A percentile compares a stretch with the other conserved stretches of the same genome.
phyloP scores from a whole-genome alignment of 2,113 vertebrate species.

The Meleagris gallopavo region DNA sequence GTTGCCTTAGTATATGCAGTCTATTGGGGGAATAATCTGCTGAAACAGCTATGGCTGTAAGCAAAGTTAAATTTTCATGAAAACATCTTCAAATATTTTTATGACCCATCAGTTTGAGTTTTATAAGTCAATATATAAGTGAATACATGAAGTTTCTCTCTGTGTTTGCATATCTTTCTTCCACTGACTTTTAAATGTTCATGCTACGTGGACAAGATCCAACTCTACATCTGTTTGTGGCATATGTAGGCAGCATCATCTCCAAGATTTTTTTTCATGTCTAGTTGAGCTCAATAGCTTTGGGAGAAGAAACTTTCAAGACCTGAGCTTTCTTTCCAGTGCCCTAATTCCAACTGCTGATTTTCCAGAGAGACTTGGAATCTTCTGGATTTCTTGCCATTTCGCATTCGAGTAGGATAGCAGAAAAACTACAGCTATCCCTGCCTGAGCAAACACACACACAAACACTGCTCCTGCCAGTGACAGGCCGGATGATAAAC shows the following conservation, averaged over 20 bases:
- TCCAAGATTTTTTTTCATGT: constrained; percentile 42
- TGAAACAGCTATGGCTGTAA: constrained; percentile 35
- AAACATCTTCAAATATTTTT: constrained; percentile 74
- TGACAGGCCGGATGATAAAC: rapidly evolving
- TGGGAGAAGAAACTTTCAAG: background rate
- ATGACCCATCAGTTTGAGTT: constrained; percentile 74
- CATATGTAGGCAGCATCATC: constrained; percentile 53
- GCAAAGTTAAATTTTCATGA: constrained; percentile 56
- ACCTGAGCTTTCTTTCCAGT: background rate
- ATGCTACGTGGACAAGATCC: constrained; percentile 70
- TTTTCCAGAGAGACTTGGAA: background rate
- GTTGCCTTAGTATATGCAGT: constrained; percentile 11
- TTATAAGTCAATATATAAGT: constrained; percentile 70
- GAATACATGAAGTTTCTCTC: constrained; percentile 63
- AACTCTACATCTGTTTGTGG: constrained; percentile 56
- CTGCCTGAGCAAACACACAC: background rate
- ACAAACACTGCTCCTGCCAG: background rate
- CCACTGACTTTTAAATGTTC: constrained; percentile 77
- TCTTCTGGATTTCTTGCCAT: background rate
- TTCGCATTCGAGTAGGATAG: background rate
- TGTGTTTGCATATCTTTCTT: constrained; percentile 74
- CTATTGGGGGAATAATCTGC: background rate
- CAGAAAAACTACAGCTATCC: background rate
- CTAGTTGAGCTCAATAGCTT: constrained; percentile 10
- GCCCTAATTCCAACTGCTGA: background rate